These are phyloP conservation scores for Galerucella nymphaeae DNA, from an alignment of 2,888 invertebrate genomes.

Conservation along the genomic window DNA sequence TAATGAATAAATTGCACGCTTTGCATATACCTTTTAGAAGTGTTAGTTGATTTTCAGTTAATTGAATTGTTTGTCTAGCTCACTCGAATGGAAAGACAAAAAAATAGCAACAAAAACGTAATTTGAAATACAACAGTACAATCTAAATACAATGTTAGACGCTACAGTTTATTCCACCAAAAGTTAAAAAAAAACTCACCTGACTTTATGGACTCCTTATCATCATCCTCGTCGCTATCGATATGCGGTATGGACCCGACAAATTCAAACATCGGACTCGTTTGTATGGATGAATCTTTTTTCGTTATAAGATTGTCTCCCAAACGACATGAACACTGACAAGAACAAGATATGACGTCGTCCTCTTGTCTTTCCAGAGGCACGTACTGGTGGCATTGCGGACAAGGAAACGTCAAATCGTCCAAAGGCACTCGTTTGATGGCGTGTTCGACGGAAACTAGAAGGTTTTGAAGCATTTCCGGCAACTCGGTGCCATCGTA, in stretches of 20 bases:
- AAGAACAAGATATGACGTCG: conserved; percentile 57
- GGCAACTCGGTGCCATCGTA: conserved; percentile 69
- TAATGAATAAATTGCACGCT: conserved; percentile 7
- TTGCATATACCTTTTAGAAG: background rate
- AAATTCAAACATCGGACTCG: conserved; percentile 73
- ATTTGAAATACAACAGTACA: background rate
- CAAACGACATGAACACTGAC: conserved; percentile 61
- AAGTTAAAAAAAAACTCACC: conserved; percentile 53
- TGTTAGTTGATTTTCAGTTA: conserved; percentile 4
- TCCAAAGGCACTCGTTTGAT: conserved; percentile 74
- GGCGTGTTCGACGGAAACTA: conserved; percentile 76
- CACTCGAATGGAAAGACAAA: conserved; percentile 1
- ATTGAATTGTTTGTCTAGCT: conserved; percentile 9
- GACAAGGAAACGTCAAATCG: conserved; percentile 73
- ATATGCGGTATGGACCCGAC: conserved; percentile 78
- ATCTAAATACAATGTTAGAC: background rate
- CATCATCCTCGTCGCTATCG: conserved; percentile 77
- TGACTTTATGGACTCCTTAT: conserved; percentile 59
- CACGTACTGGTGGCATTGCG: conserved; percentile 65
- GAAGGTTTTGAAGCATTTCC: conserved; percentile 72
- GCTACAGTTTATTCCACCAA: background rate
- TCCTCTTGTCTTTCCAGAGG: conserved; percentile 62
- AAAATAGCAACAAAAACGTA: background rate
- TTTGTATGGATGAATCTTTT: conserved; percentile 65
- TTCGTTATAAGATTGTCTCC: conserved; percentile 59